Conservation (phyloP, 2,888 invertebrate species). For the Himalopsyche japonica region DNA sequence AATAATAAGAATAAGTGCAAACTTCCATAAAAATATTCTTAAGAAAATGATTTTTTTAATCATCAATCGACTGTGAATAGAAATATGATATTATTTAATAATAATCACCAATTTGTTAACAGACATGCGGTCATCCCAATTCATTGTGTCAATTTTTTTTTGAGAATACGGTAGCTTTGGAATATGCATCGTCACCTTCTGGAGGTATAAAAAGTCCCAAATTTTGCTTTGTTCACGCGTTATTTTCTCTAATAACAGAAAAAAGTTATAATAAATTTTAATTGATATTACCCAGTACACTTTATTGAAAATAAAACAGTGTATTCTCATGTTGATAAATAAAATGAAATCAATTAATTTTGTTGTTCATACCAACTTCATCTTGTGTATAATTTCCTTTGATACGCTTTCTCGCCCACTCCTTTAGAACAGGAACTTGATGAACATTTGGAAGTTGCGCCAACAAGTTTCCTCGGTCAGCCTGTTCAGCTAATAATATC, state of each 20-base stretch:
- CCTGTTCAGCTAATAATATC: slow-evolving; percentile 19
- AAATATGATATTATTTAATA: background rate
- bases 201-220: background rate
- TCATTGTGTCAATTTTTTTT: background rate
- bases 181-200: background rate
- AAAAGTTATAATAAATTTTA: too few relatives aligned
- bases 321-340: too few relatives aligned
- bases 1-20: too few relatives aligned
- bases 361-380: background rate
- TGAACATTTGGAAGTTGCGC: slow-evolving; percentile 9
- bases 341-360: too few relatives aligned
- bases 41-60: too few relatives aligned
- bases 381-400: slow-evolving; percentile 9
- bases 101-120: background rate
- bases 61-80: too few relatives aligned
- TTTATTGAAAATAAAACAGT: too few relatives aligned
- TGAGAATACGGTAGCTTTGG: background rate
- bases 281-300: too few relatives aligned
- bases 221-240: background rate
- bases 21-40: too few relatives aligned
- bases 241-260: background rate
- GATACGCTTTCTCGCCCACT: slow-evolving; percentile 24
- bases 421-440: slow-evolving; percentile 18
- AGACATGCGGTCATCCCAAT: background rate
- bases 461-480: background rate